A percentile compares a stretch with the other conserved stretches of the same genome.
phyloP scores from a whole-genome alignment of 2,888 invertebrate genomes.

The Prosapia bicincta region DNA sequence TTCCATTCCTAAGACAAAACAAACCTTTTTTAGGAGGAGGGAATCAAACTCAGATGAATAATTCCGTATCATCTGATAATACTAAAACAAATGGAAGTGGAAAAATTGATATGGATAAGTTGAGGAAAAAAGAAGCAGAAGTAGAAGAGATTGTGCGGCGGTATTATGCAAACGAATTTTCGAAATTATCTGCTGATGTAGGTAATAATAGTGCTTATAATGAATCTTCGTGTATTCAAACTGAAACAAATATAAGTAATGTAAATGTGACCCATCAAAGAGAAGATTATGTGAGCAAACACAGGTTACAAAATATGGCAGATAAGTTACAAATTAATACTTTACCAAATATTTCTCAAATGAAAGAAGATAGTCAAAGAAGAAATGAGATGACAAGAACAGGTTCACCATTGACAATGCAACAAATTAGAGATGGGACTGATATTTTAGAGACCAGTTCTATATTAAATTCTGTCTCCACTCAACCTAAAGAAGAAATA shows the following conservation, averaged over 20 bases:
- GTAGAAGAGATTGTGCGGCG: constrained; percentile 22
- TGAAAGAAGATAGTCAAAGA: background rate
- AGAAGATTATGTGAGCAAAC: background rate
- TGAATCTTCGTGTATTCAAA: background rate
- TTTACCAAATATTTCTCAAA: background rate
- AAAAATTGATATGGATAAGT: constrained; percentile 16
- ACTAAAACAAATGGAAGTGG: background rate
- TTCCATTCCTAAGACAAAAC: constrained; percentile 20
- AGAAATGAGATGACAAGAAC: background rate
- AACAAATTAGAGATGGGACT: background rate
- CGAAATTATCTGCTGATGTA: background rate
- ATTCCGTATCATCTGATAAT: background rate
- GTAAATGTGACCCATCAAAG: background rate
- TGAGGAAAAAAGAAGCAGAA: constrained; percentile 28
- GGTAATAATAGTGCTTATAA: background rate
- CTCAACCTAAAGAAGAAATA: background rate
- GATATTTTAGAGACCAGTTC: background rate
- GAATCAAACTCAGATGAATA: constrained; percentile 10
- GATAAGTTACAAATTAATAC: background rate
- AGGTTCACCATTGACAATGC: background rate
- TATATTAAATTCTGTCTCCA: background rate
- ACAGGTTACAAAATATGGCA: background rate
- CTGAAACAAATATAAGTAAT: background rate
- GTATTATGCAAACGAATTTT: background rate
- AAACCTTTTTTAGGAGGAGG: constrained; percentile 16